Conservation (phyloP, 2,797 vertebrate species). For the Anas georgica region DNA sequence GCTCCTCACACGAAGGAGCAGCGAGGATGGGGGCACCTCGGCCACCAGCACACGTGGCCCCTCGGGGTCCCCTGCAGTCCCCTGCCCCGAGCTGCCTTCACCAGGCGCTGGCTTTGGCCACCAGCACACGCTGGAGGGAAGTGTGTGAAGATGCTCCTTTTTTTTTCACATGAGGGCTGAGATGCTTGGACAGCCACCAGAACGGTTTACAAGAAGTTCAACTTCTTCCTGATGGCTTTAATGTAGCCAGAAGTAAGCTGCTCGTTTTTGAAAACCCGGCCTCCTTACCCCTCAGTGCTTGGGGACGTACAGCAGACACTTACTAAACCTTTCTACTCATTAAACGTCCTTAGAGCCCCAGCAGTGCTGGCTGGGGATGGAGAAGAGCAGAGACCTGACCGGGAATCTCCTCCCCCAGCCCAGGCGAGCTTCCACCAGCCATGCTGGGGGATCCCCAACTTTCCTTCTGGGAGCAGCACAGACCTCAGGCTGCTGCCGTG, state of each 20-base stretch:
- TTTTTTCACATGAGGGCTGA: neutral
- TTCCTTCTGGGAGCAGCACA: too few species aligned
- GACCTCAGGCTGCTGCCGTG: too few species aligned
- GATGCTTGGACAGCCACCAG: neutral
- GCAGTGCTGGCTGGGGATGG: neutral
- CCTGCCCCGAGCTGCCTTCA: neutral
- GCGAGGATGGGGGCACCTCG: neutral
- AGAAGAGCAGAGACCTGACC: too few species aligned
- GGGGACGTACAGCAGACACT: neutral
- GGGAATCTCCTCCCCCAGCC: neutral
- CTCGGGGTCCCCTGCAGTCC: neutral
- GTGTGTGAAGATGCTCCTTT: neutral
- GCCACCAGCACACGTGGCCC: neutral
- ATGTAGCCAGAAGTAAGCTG: accelerated
- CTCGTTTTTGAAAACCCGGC: neutral
- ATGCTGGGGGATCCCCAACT: too few species aligned
- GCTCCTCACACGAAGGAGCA: neutral
- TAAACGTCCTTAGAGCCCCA: neutral
- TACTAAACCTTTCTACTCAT: neutral
- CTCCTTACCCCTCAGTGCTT: neutral
- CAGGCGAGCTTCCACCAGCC: too few species aligned
- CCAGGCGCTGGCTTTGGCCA: neutral
- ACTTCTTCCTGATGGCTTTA: neutral
- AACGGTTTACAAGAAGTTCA: accelerated
- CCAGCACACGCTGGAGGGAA: accelerated